These are phyloP conservation scores for Oscarella lobularis DNA, from an alignment of 37 sponge, comb jelly and placozoan species.

Conservation along the genomic window DNA sequence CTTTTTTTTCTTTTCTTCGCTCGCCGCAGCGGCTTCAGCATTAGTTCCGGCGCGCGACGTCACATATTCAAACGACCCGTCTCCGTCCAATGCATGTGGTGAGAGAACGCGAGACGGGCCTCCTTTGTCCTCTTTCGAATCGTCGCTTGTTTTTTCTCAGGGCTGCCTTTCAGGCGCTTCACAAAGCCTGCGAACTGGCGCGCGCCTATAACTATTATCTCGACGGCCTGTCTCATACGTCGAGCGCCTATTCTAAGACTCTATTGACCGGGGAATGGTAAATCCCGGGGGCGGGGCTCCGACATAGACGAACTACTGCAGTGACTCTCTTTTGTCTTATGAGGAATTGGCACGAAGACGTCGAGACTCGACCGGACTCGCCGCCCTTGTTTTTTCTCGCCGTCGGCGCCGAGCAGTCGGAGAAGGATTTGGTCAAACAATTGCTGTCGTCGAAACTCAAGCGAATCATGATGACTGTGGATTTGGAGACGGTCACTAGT, in stretches of 20 bases:
- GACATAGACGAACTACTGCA: not conserved
- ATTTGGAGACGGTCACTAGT: no score
- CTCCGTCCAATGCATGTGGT: constrained; percentile 95
- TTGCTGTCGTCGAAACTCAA: no score
- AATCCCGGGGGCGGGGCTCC: constrained; percentile 69
- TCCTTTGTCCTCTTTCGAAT: no score
- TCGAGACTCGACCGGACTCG: no score
- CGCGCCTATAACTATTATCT: constrained; percentile 59
- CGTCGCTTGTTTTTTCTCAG: no score
- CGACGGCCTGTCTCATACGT: constrained; percentile 77
- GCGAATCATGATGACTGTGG: no score
- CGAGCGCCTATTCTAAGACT: constrained; percentile 47
- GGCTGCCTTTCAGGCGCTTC: constrained; percentile 69
- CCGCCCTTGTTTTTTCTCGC: no score
- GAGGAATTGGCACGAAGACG: no score
- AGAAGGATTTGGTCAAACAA: no score
- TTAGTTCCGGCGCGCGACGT: constrained; percentile 49
- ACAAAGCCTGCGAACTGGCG: constrained; percentile 51
- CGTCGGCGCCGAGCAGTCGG: no score
- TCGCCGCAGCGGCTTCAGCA: constrained; percentile 58
- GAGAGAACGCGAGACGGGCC: no score
- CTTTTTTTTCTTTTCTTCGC: not conserved
- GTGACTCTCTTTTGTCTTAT: not conserved
- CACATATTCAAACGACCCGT: constrained; percentile 76
- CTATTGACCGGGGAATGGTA: constrained; percentile 36